These are phyloP conservation scores for Thymelicus sylvestris DNA, from an alignment of 2,888 invertebrate genomes.

Conservation along the genomic window DNA sequence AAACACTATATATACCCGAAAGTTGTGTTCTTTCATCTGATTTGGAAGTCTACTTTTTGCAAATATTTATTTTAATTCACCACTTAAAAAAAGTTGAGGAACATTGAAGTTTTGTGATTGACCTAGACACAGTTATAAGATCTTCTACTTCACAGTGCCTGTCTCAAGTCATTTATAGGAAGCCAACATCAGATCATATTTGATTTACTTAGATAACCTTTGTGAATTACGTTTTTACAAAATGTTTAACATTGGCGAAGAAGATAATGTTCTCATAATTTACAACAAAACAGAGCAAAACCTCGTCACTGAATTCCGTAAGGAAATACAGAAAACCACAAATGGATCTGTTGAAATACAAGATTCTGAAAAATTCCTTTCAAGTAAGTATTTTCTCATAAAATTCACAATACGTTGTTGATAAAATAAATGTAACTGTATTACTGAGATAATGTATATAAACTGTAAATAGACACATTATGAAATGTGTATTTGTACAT, in stretches of 20 bases:
- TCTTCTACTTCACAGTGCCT: neutral
- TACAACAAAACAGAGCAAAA: constrained; percentile 81
- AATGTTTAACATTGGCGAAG: constrained; percentile 66
- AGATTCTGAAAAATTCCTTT: constrained; percentile 84
- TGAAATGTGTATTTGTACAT: too few species aligned
- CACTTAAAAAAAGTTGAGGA: too few species aligned
- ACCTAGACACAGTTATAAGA: neutral
- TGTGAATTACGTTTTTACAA: constrained; percentile 32
- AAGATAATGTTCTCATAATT: constrained; percentile 82
- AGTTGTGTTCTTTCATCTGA: too few species aligned
- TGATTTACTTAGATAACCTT: neutral
- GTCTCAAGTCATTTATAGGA: neutral
- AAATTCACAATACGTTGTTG: too few species aligned
- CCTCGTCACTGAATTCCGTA: constrained; percentile 80
- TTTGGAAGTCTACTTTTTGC: too few species aligned
- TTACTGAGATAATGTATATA: too few species aligned
- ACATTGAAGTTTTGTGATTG: too few species aligned
- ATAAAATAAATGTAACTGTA: too few species aligned
- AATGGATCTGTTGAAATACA: constrained; percentile 82
- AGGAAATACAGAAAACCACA: constrained; percentile 75
- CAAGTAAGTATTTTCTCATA: constrained; percentile 75
- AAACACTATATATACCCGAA: too few species aligned
- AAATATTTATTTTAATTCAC: too few species aligned
- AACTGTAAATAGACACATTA: too few species aligned
- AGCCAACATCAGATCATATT: neutral